phyloP scores from a whole-genome alignment of 1,140 invertebrate species.

The Heliconius melpomene region DNA sequence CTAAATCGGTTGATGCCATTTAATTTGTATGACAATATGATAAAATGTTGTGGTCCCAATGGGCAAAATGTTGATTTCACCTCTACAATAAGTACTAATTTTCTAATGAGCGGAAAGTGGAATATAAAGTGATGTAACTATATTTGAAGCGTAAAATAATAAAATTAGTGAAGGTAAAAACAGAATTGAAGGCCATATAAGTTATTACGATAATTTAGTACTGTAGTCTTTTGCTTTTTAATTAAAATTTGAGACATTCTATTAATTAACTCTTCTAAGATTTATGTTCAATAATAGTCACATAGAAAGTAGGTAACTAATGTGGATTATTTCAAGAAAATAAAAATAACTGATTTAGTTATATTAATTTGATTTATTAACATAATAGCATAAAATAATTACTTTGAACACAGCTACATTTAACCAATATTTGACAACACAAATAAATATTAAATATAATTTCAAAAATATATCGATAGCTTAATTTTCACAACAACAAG shows the following conservation, averaged over 20 bases:
- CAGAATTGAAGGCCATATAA: neutral
- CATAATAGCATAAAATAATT: constrained; percentile 44
- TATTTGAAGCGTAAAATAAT: neutral
- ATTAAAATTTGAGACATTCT: neutral
- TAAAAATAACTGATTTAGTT: constrained; percentile 19
- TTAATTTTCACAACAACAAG: constrained; percentile 21
- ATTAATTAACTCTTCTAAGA: too few relatives aligned
- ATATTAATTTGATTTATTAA: constrained; percentile 45
- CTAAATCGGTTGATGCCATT: too few relatives aligned
- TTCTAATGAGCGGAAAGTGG: too few relatives aligned
- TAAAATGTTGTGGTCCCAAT: too few relatives aligned
- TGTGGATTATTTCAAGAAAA: too few relatives aligned
- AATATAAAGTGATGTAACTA: neutral
- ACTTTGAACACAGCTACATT: constrained; percentile 44
- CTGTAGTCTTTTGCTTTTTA: neutral
- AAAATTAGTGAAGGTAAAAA: neutral
- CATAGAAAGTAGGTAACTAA: too few relatives aligned
- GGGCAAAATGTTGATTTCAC: too few relatives aligned
- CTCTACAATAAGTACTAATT: too few relatives aligned
- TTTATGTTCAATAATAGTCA: too few relatives aligned
- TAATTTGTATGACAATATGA: too few relatives aligned
- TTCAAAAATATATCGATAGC: constrained; percentile 22
- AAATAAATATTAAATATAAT: constrained; percentile 23
- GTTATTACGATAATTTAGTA: neutral
- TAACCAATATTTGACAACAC: constrained; percentile 20